Evolutionary conservation across 2,797 vertebrate species (phyloP).

Genomic region (Melanotaenia pygmaea): DNA sequence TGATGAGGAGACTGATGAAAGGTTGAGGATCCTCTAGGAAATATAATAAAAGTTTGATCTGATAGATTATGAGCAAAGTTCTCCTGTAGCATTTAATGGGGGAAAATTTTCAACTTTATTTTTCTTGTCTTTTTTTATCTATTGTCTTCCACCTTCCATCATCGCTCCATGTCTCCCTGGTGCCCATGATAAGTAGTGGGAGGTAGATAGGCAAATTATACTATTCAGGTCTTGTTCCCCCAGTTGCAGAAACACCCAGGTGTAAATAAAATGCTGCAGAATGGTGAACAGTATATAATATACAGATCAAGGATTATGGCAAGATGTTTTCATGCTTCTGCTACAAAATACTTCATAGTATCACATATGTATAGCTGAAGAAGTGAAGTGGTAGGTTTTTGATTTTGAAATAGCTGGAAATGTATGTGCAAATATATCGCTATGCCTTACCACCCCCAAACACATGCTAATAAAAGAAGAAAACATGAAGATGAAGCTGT

Average conservation of each 20-base stretch:
- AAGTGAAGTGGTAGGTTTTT: not conserved
- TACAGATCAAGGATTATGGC: not conserved
- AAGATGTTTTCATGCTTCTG: not conserved
- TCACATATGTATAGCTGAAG: not conserved
- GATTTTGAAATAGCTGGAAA: not conserved
- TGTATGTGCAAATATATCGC: not conserved
- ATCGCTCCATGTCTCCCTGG: constrained; percentile 12
- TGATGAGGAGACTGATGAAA: constrained; percentile 29
- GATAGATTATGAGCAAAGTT: constrained; percentile 31
- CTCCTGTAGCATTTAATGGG: not conserved
- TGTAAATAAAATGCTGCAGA: not conserved
- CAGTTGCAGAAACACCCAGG: constrained; percentile 2
- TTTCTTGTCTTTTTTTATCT: constrained; percentile 9
- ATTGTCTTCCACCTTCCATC: not conserved
- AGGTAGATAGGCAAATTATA: not conserved
- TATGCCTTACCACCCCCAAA: no score
- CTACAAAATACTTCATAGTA: constrained; percentile 3
- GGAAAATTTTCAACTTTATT: constrained; percentile 29
- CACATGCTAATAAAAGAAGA: no score
- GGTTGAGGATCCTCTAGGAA: constrained; percentile 23
- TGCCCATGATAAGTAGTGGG: not conserved
- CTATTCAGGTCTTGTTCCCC: not conserved
- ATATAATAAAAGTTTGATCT: constrained; percentile 31
- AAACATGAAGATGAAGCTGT: constrained; percentile 29
- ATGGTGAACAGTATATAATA: not conserved